Percentiles rank a stretch among this genome's conserved stretches.
These are phyloP conservation scores for Tympanoctomys barrerae DNA, from an alignment of 2,797 vertebrate species.

Conservation along the genomic window DNA sequence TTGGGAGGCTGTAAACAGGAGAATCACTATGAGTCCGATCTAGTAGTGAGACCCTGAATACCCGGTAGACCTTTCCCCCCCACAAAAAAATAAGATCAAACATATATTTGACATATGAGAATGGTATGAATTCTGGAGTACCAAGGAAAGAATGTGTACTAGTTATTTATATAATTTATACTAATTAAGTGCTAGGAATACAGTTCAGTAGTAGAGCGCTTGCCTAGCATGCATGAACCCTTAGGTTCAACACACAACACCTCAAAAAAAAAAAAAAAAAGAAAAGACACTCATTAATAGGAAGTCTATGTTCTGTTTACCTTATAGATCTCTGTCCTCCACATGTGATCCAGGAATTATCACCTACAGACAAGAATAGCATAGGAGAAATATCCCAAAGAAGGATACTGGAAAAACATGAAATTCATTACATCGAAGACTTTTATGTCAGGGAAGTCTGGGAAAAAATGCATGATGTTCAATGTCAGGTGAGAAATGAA, in stretches of 20 bases:
- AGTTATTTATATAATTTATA: background rate
- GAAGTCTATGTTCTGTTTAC: background rate
- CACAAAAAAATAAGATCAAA: background rate
- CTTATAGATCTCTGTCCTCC: background rate
- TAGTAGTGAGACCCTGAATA: too few species aligned
- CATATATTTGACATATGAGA: background rate
- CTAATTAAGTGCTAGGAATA: background rate
- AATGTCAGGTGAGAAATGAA: background rate
- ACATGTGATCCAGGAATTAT: background rate
- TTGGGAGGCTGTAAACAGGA: too few species aligned
- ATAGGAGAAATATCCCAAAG: background rate
- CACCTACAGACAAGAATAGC: background rate
- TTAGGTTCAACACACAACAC: background rate
- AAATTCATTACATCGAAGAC: background rate
- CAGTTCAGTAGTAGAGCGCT: background rate
- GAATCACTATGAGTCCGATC: too few species aligned
- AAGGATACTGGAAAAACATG: background rate
- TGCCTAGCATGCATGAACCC: background rate
- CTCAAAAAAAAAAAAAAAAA: background rate
- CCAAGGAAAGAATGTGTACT: background rate
- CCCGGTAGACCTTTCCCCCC: too few species aligned
- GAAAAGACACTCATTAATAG: background rate
- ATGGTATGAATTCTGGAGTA: background rate
- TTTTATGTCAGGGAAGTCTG: background rate
- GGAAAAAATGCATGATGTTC: background rate